A percentile compares a stretch with the other conserved stretches of the same genome.
phyloP scores from a whole-genome alignment of 2,888 invertebrate species.

The Cerastoderma edule region DNA sequence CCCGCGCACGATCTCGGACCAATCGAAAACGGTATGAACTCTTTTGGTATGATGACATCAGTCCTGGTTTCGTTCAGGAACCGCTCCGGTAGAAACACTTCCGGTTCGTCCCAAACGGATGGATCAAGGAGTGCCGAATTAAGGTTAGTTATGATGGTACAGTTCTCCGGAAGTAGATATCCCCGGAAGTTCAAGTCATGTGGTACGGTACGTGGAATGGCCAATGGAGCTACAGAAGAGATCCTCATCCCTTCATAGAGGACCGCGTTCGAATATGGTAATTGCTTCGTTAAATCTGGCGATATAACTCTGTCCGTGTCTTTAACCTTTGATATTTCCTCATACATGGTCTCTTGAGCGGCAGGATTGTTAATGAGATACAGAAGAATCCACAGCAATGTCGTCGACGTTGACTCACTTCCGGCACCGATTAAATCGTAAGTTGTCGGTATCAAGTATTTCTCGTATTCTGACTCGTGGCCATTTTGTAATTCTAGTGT shows the following conservation, averaged over 20 bases:
- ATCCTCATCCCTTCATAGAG: conserved; percentile 29
- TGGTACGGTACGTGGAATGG: conserved; percentile 61
- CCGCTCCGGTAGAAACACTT: conserved; percentile 69
- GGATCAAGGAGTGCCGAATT: conserved; percentile 66
- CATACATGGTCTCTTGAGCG: conserved; percentile 6
- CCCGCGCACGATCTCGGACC: conserved; percentile 53
- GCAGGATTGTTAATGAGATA: conserved; percentile 2
- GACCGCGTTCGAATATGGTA: conserved; percentile 31
- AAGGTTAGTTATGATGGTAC: conserved; percentile 65
- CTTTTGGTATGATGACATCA: conserved; percentile 23
- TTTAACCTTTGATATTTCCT: conserved; percentile 3
- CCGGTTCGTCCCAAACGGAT: conserved; percentile 62
- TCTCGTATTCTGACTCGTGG: neutral
- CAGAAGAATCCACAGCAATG: neutral
- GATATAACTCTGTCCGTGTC: neutral
- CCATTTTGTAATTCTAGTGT: neutral
- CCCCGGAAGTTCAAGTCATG: conserved; percentile 70
- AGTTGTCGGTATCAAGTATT: neutral
- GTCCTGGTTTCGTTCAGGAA: conserved; percentile 57
- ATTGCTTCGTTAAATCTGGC: neutral
- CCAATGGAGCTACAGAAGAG: conserved; percentile 53
- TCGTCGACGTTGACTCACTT: conserved; percentile 8
- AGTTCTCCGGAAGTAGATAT: conserved; percentile 74
- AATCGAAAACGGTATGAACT: conserved; percentile 42
- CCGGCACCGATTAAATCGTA: conserved; percentile 12